Base-by-base conservation (phyloP, 2,888 invertebrate genomes). In the Drosophila borealis region DNA sequence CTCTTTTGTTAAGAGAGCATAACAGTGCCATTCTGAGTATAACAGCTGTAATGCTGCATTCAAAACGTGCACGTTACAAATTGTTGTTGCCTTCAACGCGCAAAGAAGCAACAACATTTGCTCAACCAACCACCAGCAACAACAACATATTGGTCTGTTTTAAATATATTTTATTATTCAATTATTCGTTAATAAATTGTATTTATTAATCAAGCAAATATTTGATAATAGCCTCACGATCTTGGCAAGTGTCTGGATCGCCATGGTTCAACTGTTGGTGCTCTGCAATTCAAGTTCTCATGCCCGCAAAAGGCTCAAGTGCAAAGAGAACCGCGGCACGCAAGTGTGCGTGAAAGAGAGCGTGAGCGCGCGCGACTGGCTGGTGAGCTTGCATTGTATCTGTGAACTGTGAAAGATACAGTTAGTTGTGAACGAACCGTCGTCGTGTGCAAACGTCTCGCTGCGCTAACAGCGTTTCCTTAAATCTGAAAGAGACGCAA, bases 341-440 rank as follows among this genome's bases (percentile, higher is more conserved):
- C 10, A 3, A 14, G 8, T 10, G 29, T n/a, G 41, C 10, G 4
- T 6, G 4, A 10, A 10, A 55, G 45, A 36, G 56, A 49, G 39
- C 42, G 36, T 6, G 41, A 53, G 53, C 14, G 41, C 9, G 50
- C 36, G 39, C 29, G 39, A 4, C 13, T 53, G 29, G 29, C 29
- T 42, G 53, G 57, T 19, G 48, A 36, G 71, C 42, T 54, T 57
- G 65, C 42, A 55, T 46, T 53, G 70, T 61, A 19, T 60, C 48
- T 33, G 77, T 62, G 76, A 57, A 36, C 59, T 45, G 34, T 49
- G 53, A 41, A 70, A 70, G 70, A 53, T 78, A 76, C 75, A 76
- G 75, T 76, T 78, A 76, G 76, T 76, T 76, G 74, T 76, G 73
- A 70, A 76, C 79, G 77, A 79, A 70, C 21, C 77, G 78, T 78